phyloP scores from a whole-genome alignment of 2,888 invertebrate species.

The Hemaris fuciformis region DNA sequence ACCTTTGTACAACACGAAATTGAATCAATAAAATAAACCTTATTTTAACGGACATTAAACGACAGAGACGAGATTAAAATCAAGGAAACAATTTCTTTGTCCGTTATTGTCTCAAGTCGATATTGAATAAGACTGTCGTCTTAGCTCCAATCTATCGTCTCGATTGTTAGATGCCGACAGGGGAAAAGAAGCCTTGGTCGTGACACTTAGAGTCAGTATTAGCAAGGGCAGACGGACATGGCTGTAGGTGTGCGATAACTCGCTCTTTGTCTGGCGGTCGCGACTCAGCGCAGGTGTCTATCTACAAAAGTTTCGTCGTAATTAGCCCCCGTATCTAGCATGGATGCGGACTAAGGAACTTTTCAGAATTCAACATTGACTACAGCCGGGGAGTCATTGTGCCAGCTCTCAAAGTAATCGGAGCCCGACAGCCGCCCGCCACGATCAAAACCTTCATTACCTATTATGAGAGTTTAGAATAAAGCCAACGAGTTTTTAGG shows the following conservation, averaged over 20 bases:
- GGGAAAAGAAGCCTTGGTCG: constrained; percentile 45
- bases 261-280: constrained; percentile 74
- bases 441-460: constrained; percentile 79
- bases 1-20: constrained; percentile 24
- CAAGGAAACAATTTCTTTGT: constrained; percentile 49
- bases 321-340: constrained; percentile 76
- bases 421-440: constrained; percentile 69
- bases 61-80: constrained; percentile 43
- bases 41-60: constrained; percentile 41
- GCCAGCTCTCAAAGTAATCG: constrained; percentile 77
- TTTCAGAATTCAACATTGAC: constrained; percentile 75
- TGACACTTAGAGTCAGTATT: constrained; percentile 51
- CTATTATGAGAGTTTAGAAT: constrained; percentile 82
- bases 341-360: constrained; percentile 74
- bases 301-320: constrained; percentile 78
- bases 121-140: constrained; percentile 61
- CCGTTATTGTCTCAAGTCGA: constrained; percentile 56
- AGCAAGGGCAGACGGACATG: constrained; percentile 38
- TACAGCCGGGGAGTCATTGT: constrained; percentile 76
- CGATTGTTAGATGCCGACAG: constrained; percentile 31
- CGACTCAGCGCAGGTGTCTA: constrained; percentile 79
- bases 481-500: constrained; percentile 80
- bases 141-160: constrained; percentile 55
- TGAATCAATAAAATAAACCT: constrained; percentile 40
- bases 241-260: constrained; percentile 77